Base-by-base conservation (phyloP, 2,797 vertebrate genomes). In the Dallia pectoralis region DNA sequence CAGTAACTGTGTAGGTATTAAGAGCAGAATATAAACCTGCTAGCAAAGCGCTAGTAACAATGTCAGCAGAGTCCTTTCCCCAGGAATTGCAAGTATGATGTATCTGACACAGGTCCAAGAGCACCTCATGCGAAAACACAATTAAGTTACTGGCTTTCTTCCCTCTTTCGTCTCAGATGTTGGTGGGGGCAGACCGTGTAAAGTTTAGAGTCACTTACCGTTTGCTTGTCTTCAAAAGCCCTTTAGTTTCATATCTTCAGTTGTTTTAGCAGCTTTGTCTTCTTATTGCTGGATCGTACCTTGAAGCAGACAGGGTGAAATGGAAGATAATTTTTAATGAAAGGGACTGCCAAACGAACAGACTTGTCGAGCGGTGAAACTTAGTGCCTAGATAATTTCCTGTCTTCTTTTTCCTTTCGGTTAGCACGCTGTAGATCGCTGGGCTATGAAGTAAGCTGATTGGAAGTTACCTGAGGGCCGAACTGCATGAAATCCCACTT, bases 211-310 rank as follows among this genome's bases (percentile, higher is more conserved):
- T 63, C 69, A 86, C 92, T 91, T 85, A 94, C 93, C 90, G 32
- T 79, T 89, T 80, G 77, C 84, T 80, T 88, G 87, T 89, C 90
- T 91, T 93, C 88, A 94, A 90, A 91, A 85, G 71, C 83, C 85
- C 86, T 90, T 92, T 88, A 90, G 86, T 88, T 89, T 92, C 93
- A 94, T 94, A 87, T 91, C 92, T 92, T 89, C 83, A 78, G 84
- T 83, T 86, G 81, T 78, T 89, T 81, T 80, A 19, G 36, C 44
- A 32, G 65, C 70, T 83, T 80, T 73, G 78, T 73, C 77, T 77
- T 81, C 76, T 79, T 82, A 71, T 83, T 81, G 73, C 80, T 78
- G 22, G 15, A 64, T 63, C 56, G 84, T 77, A 91, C 90, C 93
- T 93, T 89, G 75, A 87, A 90, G 83, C 64, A 69, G 83, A 84